Evolutionary conservation across 2,797 vertebrate species (phyloP).

Genomic region (Coregonus suidteri): DNA sequence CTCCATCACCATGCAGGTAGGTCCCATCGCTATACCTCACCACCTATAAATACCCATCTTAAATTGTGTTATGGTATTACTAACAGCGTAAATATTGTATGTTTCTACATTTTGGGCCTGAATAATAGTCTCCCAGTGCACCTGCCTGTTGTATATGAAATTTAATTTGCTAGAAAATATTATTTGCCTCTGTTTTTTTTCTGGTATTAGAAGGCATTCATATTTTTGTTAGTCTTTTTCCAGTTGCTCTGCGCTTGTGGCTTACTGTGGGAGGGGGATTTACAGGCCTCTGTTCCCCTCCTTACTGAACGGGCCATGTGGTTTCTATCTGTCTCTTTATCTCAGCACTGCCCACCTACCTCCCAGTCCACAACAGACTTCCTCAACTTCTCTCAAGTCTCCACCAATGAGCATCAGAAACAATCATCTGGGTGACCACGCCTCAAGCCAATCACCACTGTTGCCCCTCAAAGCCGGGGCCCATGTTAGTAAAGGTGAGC

Average conservation of each 20-base stretch:
- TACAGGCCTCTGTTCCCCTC: slow-evolving; percentile 32
- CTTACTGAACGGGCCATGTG: slow-evolving; percentile 41
- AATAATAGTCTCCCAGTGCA: background rate
- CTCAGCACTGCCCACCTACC: slow-evolving; percentile 78
- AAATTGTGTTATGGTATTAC: background rate
- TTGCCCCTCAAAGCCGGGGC: slow-evolving; percentile 74
- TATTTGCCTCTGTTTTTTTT: slow-evolving; percentile 9
- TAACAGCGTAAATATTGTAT: background rate
- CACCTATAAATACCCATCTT: background rate
- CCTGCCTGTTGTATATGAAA: background rate
- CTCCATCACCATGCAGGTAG: slow-evolving; percentile 80
- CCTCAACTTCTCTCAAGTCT: slow-evolving; percentile 66
- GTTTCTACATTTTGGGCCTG: background rate
- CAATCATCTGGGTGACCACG: slow-evolving; percentile 56
- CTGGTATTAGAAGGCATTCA: slow-evolving; percentile 21
- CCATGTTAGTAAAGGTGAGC: slow-evolving; percentile 88
- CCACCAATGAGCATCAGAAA: slow-evolving; percentile 72
- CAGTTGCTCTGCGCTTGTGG: slow-evolving; percentile 1
- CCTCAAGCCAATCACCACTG: slow-evolving; percentile 64
- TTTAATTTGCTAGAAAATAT: background rate
- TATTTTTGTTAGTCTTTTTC: slow-evolving; percentile 25
- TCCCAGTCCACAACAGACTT: slow-evolving; percentile 78
- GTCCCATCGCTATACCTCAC: background rate
- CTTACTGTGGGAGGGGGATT: slow-evolving; percentile 29
- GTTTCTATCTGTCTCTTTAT: slow-evolving; percentile 57